A percentile compares a stretch with the other conserved stretches of the same genome.
Evolutionary conservation across 2,888 invertebrate genomes (phyloP).

Genomic region (Pemphredon lugubris): DNA sequence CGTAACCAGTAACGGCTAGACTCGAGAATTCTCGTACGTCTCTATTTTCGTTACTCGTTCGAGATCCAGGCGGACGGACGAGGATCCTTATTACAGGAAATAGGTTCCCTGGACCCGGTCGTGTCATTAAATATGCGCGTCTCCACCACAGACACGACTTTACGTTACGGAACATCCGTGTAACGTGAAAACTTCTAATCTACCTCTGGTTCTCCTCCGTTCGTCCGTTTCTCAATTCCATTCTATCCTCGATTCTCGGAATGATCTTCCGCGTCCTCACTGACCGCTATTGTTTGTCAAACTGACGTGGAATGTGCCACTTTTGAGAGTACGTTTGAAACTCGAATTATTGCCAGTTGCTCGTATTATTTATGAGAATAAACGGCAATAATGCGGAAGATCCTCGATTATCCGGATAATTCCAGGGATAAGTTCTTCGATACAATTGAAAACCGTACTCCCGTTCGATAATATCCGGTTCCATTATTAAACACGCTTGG

Average conservation of each 20-base stretch:
- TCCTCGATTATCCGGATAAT: too few relatives aligned
- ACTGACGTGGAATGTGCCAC: too few relatives aligned
- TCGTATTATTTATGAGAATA: too few relatives aligned
- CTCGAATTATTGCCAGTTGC: too few relatives aligned
- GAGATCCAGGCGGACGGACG: conserved; percentile 45
- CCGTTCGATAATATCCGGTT: too few relatives aligned
- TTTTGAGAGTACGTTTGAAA: too few relatives aligned
- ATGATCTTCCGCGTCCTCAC: background rate
- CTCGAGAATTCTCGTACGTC: conserved; percentile 30
- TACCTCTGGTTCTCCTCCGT: conserved; percentile 34
- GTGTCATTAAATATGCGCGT: conserved; percentile 64
- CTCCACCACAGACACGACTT: conserved; percentile 48
- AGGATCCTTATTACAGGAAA: conserved; percentile 69
- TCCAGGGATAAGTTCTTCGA: too few relatives aligned
- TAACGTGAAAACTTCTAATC: conserved; percentile 60
- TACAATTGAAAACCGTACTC: too few relatives aligned
- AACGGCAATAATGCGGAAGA: too few relatives aligned
- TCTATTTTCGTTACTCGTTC: conserved; percentile 32
- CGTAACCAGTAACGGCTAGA: background rate
- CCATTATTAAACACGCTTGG: too few relatives aligned
- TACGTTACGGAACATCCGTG: conserved; percentile 41
- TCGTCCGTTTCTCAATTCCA: conserved; percentile 33
- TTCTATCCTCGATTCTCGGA: background rate
- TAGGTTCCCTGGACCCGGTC: conserved; percentile 51
- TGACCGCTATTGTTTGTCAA: background rate